Percentiles rank a stretch among this genome's conserved stretches.
Conservation (phyloP, 2,888 invertebrate species). For the Drosophila flavopinicola region DNA sequence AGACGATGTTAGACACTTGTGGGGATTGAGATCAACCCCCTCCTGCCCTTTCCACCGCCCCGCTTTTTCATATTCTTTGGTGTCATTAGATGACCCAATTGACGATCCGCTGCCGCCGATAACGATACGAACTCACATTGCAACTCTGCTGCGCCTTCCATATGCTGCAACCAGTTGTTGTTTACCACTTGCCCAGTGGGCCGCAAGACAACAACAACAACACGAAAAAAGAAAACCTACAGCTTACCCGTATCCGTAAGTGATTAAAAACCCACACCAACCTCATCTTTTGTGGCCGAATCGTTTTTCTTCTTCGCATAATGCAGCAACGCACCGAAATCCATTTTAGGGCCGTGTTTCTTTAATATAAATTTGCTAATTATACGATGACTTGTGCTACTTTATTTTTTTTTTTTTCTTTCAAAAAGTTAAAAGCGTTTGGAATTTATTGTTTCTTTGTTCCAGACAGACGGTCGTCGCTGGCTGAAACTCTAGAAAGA, state of each 20-base stretch:
- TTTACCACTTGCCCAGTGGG: neutral
- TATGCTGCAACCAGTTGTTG: constrained; percentile 5
- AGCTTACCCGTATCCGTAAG: constrained; percentile 2
- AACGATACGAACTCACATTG: constrained; percentile 1
- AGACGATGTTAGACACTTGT: constrained; percentile 20
- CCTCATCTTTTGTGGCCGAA: constrained; percentile 80
- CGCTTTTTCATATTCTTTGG: constrained; percentile 6
- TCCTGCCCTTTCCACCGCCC: too few relatives aligned
- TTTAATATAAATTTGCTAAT: neutral
- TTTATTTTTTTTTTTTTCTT: constrained; percentile 1
- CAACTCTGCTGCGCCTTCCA: neutral
- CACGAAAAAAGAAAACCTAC: neutral
- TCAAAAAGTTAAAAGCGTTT: constrained; percentile 17
- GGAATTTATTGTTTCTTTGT: too few relatives aligned
- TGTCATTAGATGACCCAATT: constrained; percentile 48
- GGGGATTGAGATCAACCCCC: neutral
- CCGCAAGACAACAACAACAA: too few relatives aligned
- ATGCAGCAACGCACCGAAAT: constrained; percentile 87
- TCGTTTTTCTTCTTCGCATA: constrained; percentile 87
- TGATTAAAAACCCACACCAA: constrained; percentile 53
- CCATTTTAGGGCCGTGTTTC: constrained; percentile 83
- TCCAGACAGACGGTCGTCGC: too few relatives aligned
- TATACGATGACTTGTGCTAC: neutral
- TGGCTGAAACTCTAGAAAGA: too few relatives aligned
- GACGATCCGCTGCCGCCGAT: constrained; percentile 16